A percentile compares a stretch with the other conserved stretches of the same genome.
Evolutionary conservation across 1,140 invertebrate species (phyloP).

Genomic region (Leptonema lineaticorne): DNA sequence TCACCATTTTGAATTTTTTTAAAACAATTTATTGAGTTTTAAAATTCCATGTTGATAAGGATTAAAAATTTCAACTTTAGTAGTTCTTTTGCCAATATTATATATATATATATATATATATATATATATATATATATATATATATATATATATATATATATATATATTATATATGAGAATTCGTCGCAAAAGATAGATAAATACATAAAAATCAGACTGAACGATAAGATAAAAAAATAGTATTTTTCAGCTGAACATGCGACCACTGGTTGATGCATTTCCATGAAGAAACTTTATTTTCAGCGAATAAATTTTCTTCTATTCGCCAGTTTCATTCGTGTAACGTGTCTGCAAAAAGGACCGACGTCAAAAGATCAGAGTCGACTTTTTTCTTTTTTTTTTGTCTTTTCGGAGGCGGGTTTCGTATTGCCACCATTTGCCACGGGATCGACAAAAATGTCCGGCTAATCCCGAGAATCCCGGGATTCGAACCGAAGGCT

Average conservation of each 20-base stretch:
- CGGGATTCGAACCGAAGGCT: background rate
- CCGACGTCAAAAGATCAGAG: background rate
- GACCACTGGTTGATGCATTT: background rate
- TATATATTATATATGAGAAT: background rate
- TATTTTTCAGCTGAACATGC: no score
- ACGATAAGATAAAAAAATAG: no score
- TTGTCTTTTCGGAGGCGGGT: no score
- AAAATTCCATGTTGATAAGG: no score
- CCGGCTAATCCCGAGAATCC: conserved; percentile 8
- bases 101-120: background rate
- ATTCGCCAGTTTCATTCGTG: background rate
- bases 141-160: background rate
- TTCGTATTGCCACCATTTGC: background rate
- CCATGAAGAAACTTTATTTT: background rate
- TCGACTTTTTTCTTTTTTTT: background rate
- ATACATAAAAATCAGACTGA: background rate
- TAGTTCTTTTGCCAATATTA: no score
- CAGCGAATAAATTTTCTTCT: background rate
- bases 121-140: background rate
- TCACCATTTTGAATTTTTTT: no score
- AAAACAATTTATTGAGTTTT: no score
- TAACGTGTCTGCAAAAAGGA: background rate
- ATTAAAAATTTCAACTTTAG: no score
- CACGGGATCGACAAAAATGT: background rate
- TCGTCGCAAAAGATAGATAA: background rate